phyloP scores from a whole-genome alignment of 1,140 invertebrate genomes.

The Orussus abietinus region DNA sequence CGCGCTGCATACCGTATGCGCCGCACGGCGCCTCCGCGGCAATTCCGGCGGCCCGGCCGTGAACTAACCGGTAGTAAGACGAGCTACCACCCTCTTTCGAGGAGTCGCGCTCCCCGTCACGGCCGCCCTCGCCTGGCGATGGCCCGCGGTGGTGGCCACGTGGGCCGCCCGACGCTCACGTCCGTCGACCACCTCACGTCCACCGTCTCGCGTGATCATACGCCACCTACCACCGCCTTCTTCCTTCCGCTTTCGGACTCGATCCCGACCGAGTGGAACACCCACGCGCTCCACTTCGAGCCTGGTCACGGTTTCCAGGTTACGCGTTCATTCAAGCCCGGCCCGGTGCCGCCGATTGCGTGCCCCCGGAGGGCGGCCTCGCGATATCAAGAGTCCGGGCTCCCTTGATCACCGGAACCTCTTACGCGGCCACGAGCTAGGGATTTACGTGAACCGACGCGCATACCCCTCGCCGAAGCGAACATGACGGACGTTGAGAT shows the following conservation, averaged over 20 bases:
- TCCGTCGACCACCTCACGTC: background rate
- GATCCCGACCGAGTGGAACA: slow-evolving; percentile 4
- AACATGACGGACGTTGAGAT: too few species aligned
- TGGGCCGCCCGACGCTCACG: slow-evolving; percentile 17
- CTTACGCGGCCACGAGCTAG: too few species aligned
- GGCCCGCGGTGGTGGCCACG: slow-evolving; percentile 20
- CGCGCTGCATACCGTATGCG: slow-evolving; percentile 19
- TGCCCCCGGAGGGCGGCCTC: slow-evolving; percentile 6
- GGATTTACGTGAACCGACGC: too few species aligned
- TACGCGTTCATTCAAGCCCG: slow-evolving; percentile 22
- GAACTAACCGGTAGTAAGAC: too few species aligned
- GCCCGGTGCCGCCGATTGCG: background rate
- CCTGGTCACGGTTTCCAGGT: slow-evolving; percentile 27
- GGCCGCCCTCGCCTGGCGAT: slow-evolving; percentile 13
- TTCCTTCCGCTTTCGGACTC: background rate
- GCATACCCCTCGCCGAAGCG: too few species aligned
- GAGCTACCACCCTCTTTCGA: slow-evolving; percentile 24
- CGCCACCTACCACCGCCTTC: slow-evolving; percentile 4
- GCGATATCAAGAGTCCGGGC: too few species aligned
- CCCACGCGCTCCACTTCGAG: slow-evolving; percentile 5
- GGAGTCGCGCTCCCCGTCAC: slow-evolving; percentile 33
- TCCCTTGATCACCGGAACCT: too few species aligned
- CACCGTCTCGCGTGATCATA: slow-evolving; percentile 12
- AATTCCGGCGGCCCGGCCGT: too few species aligned
- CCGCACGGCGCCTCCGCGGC: too few species aligned